Conservation (phyloP, 2,113 vertebrate genomes). For the Meriones unguiculatus region DNA sequence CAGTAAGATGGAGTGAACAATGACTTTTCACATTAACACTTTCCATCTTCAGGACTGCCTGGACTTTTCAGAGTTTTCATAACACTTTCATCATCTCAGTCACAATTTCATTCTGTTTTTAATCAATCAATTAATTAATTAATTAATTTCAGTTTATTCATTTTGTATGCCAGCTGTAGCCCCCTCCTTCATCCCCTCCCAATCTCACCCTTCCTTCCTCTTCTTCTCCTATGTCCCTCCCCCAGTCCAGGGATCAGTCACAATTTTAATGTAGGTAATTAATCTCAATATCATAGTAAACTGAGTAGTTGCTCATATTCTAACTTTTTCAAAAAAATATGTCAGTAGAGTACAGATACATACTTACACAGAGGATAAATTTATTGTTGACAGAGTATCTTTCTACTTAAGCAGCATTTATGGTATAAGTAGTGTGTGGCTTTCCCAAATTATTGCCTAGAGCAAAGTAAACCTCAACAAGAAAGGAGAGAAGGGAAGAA, state of each 20-base stretch:
- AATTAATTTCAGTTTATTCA: no score
- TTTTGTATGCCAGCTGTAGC: no score
- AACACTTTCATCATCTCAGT: not conserved
- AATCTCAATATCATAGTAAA: not conserved
- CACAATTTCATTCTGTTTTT: not conserved
- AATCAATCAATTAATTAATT: no score
- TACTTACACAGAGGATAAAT: not conserved
- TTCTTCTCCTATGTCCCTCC: no score
- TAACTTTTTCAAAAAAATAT: not conserved
- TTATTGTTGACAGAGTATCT: slow-evolving; percentile 13
- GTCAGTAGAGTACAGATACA: not conserved
- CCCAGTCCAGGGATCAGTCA: not conserved
- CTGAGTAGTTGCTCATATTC: not conserved
- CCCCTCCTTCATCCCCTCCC: no score
- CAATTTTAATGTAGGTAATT: slow-evolving; percentile 17
- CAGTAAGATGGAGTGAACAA: not conserved
- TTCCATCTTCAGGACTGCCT: not conserved
- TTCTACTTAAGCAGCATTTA: not conserved
- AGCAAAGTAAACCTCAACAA: slow-evolving; percentile 18
- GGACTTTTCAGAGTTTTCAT: not conserved
- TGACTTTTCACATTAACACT: not conserved
- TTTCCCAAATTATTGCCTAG: not conserved
- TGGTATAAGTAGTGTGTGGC: not conserved
- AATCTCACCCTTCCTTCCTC: no score
- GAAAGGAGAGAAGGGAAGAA: not conserved